Percentiles rank a stretch among this genome's conserved stretches.
Conservation (phyloP, 2,113 vertebrate genomes). For the Marcusenius ussheri region DNA sequence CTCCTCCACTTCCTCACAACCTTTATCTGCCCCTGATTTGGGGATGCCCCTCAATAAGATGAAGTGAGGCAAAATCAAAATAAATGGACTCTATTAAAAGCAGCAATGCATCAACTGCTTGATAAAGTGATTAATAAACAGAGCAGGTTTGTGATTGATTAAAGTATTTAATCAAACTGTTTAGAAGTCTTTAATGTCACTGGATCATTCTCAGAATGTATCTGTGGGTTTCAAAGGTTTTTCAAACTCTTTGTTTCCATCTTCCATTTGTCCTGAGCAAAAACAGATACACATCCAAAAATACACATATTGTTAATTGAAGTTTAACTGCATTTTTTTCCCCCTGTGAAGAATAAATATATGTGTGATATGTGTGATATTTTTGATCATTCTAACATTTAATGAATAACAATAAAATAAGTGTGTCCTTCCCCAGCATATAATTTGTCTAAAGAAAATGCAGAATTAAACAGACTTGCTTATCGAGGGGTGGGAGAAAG, state of each 20-base stretch:
- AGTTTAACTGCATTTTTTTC: background rate
- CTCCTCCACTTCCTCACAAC: conserved; percentile 4
- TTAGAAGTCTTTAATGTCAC: conserved; percentile 77
- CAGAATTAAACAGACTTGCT: background rate
- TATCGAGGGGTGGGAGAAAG: background rate
- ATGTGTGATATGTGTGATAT: background rate
- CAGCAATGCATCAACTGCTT: conserved; percentile 99
- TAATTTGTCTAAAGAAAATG: background rate
- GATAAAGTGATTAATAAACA: conserved; percentile 99
- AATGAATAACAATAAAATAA: background rate
- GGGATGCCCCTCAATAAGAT: conserved; percentile 92
- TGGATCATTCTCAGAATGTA: conserved; percentile 67
- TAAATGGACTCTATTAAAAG: conserved; percentile 99
- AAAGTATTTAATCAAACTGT: conserved; percentile 96
- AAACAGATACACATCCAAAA: background rate
- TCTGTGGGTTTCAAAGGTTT: conserved; percentile 42
- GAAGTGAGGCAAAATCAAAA: conserved; percentile 99
- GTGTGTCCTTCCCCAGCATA: background rate
- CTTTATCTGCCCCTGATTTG: conserved; percentile 88
- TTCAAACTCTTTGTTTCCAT: background rate
- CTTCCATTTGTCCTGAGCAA: background rate
- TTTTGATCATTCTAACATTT: background rate
- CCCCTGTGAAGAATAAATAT: background rate
- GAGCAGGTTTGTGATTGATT: conserved; percentile 97
- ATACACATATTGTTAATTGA: background rate